Conservation (phyloP, 2,113 vertebrate species). For the Gobiocypris rarus region DNA sequence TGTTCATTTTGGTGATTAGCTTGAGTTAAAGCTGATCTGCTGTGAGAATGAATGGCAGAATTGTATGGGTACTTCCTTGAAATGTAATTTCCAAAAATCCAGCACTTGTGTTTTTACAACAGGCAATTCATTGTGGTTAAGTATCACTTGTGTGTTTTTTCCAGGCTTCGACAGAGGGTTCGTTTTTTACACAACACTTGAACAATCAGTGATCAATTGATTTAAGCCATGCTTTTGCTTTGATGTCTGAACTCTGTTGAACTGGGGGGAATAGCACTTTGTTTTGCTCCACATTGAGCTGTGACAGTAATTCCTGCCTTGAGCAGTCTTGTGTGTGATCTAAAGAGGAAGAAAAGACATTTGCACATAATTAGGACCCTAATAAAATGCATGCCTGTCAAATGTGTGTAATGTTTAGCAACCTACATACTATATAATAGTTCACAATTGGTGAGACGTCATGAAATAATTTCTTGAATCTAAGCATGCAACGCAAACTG, state of each 20-base stretch:
- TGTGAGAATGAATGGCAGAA: neutral
- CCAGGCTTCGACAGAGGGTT: neutral
- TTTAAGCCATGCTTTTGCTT: neutral
- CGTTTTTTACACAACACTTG: constrained; percentile 8
- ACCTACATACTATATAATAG: neutral
- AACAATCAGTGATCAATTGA: constrained; percentile 1
- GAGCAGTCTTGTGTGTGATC: constrained; percentile 38
- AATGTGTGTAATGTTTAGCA: neutral
- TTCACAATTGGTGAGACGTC: neutral
- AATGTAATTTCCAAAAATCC: constrained; percentile 13
- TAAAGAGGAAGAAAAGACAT: constrained; percentile 37
- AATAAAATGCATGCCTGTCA: neutral
- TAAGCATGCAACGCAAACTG: neutral
- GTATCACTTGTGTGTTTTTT: constrained; percentile 8
- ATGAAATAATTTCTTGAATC: neutral
- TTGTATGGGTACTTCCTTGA: constrained; percentile 12
- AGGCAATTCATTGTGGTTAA: neutral
- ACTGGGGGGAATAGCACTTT: constrained; percentile 19
- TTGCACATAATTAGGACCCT: constrained; percentile 19
- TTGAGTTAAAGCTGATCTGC: neutral
- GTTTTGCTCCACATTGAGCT: constrained; percentile 23
- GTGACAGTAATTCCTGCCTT: constrained; percentile 17
- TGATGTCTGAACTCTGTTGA: constrained; percentile 2
- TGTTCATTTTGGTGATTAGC: neutral
- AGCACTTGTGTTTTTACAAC: constrained; percentile 1